Percentiles rank a stretch among this genome's conserved stretches.
phyloP scores from a whole-genome alignment of 2,113 vertebrate species.

The Ailurus styani region DNA sequence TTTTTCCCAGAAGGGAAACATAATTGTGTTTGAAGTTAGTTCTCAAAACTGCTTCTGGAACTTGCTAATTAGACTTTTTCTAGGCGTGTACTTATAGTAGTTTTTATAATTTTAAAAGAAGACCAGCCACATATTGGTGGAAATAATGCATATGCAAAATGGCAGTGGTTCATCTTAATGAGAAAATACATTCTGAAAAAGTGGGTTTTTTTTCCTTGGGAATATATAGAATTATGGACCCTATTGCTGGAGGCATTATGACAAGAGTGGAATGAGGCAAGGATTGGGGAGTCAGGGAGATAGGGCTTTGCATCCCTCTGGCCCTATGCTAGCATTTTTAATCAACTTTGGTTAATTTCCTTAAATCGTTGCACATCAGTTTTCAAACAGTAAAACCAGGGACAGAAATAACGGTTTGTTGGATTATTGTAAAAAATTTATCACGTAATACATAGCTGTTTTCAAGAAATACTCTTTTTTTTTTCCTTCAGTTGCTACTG shows the following conservation, averaged over 20 bases:
- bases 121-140: not conserved
- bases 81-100: not conserved
- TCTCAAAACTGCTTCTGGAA: slow-evolving; percentile 13
- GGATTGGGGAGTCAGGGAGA: not conserved
- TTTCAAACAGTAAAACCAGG: not conserved
- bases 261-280: not conserved
- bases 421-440: not conserved
- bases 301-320: not conserved
- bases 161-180: not conserved
- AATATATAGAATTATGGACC: not conserved
- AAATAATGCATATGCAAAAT: slow-evolving; percentile 40
- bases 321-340: not conserved
- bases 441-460: not conserved
- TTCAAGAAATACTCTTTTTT: not conserved
- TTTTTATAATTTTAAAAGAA: slow-evolving; percentile 30
- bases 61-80: slow-evolving; percentile 39
- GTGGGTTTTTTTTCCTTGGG: not conserved
- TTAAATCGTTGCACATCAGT: not conserved
- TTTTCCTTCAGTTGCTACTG: not conserved
- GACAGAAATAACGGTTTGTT: not conserved
- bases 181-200: not conserved
- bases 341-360: not conserved
- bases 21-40: slow-evolving; percentile 32
- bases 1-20: slow-evolving; percentile 9
- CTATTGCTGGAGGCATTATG: not conserved